Evolutionary conservation across 2,113 vertebrate genomes (phyloP).

Genomic region (Ophiodon elongatus): DNA sequence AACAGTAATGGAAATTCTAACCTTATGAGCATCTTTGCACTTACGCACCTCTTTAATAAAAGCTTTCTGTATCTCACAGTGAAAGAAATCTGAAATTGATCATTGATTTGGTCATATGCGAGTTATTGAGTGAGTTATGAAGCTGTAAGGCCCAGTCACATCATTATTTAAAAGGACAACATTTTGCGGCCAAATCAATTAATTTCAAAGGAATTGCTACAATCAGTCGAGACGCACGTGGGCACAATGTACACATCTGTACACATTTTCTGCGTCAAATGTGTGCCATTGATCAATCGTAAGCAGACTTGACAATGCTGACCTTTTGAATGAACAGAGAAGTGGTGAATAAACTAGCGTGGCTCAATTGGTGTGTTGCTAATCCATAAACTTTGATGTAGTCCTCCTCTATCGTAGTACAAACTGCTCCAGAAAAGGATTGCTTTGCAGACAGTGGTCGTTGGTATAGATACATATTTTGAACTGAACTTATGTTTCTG

Average conservation of each 20-base stretch:
- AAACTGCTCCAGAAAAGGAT: neutral
- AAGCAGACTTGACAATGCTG: too few species aligned
- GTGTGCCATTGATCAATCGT: neutral
- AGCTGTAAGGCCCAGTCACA: neutral
- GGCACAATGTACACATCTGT: neutral
- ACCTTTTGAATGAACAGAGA: neutral
- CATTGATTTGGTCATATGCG: neutral
- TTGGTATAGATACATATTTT: neutral
- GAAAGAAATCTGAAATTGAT: slow-evolving; percentile 8
- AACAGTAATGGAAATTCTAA: neutral
- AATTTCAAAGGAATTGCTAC: neutral
- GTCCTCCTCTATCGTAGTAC: neutral
- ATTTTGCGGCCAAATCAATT: neutral
- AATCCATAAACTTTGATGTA: neutral
- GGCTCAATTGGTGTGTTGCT: neutral
- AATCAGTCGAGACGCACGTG: neutral
- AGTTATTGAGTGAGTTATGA: neutral
- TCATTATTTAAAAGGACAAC: neutral
- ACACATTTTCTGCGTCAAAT: neutral
- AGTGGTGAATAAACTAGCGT: neutral
- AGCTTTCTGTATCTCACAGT: neutral
- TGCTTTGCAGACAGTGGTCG: neutral
- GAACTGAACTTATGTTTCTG: neutral
- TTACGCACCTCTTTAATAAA: slow-evolving; percentile 27
- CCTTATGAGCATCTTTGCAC: slow-evolving; percentile 19